Evolutionary conservation across 2,797 vertebrate species (phyloP).

Genomic region (Sebastes taczanowskii): DNA sequence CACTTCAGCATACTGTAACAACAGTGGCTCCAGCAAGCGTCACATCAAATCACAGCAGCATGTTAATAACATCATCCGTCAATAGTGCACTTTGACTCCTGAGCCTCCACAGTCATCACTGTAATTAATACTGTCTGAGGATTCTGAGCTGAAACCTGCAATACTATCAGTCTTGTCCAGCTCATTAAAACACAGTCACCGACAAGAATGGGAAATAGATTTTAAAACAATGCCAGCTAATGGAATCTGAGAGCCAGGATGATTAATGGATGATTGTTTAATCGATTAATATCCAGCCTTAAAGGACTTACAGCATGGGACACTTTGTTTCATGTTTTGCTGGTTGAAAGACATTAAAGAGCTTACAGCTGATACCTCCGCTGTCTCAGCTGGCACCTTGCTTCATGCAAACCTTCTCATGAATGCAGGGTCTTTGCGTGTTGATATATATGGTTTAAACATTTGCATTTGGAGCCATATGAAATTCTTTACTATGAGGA

Average conservation of each 20-base stretch:
- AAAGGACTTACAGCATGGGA: constrained; percentile 55
- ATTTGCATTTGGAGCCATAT: constrained; percentile 3
- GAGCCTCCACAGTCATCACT: constrained; percentile 28
- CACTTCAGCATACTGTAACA: background rate
- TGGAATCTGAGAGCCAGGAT: constrained; percentile 79
- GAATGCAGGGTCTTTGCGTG: constrained; percentile 9
- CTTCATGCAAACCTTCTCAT: constrained; percentile 5
- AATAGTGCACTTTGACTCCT: constrained; percentile 20
- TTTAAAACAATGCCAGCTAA: constrained; percentile 79
- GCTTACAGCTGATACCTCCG: constrained; percentile 15
- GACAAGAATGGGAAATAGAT: constrained; percentile 83
- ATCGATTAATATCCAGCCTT: constrained; percentile 74
- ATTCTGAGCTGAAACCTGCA: constrained; percentile 51
- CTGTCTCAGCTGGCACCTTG: background rate
- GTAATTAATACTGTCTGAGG: constrained; percentile 50
- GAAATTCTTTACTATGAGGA: background rate
- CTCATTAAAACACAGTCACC: constrained; percentile 68
- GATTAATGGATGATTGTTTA: constrained; percentile 81
- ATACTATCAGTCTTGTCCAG: constrained; percentile 62
- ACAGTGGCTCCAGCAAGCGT: background rate
- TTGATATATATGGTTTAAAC: constrained; percentile 1
- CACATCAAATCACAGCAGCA: constrained; percentile 1
- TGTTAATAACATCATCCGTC: constrained; percentile 29
- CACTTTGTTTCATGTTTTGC: constrained; percentile 56
- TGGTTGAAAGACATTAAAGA: constrained; percentile 52